Percentiles rank a stretch among this genome's conserved stretches.
Conservation (phyloP, 2,888 invertebrate species). For the Tachina lurida region DNA sequence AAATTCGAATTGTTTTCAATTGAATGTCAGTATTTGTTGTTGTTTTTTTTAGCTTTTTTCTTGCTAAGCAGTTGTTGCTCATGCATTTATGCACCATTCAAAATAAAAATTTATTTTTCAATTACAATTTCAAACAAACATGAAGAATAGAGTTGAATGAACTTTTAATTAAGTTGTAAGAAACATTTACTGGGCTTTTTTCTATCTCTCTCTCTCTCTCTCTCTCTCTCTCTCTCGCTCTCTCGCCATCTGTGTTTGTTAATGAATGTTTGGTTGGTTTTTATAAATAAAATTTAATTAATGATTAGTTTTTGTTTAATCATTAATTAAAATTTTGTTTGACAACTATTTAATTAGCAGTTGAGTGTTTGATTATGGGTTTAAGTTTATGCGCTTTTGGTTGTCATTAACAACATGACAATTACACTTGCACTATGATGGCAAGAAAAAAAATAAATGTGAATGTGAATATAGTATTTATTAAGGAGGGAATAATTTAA, state of each 20-base stretch:
- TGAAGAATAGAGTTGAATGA: slow-evolving; percentile 43
- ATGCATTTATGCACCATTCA: slow-evolving; percentile 40
- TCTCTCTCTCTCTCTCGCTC: neutral
- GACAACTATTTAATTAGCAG: slow-evolving; percentile 29
- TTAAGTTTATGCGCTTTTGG: slow-evolving; percentile 36
- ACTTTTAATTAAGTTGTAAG: slow-evolving; percentile 61
- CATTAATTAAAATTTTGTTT: slow-evolving; percentile 47
- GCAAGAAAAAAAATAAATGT: neutral
- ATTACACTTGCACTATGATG: slow-evolving; percentile 34
- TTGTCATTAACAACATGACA: slow-evolving; percentile 36
- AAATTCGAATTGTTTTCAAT: slow-evolving; percentile 53
- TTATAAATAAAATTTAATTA: slow-evolving; percentile 28
- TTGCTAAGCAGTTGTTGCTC: slow-evolving; percentile 20
- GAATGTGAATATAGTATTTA: slow-evolving; percentile 6
- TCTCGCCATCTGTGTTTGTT: slow-evolving; percentile 11
- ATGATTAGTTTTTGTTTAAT: slow-evolving; percentile 25
- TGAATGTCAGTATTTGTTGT: slow-evolving; percentile 26
- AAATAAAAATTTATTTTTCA: slow-evolving; percentile 6
- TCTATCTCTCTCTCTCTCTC: neutral
- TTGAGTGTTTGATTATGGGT: slow-evolving; percentile 35
- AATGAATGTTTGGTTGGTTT: slow-evolving; percentile 25
- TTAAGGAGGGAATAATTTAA: slow-evolving; percentile 12
- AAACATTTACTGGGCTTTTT: slow-evolving; percentile 6
- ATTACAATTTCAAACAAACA: slow-evolving; percentile 39
- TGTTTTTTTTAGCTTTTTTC: neutral